A percentile compares a stretch with the other conserved stretches of the same genome.
phyloP scores from a whole-genome alignment of 2,113 vertebrate genomes.

The Hippopotamus amphibius region DNA sequence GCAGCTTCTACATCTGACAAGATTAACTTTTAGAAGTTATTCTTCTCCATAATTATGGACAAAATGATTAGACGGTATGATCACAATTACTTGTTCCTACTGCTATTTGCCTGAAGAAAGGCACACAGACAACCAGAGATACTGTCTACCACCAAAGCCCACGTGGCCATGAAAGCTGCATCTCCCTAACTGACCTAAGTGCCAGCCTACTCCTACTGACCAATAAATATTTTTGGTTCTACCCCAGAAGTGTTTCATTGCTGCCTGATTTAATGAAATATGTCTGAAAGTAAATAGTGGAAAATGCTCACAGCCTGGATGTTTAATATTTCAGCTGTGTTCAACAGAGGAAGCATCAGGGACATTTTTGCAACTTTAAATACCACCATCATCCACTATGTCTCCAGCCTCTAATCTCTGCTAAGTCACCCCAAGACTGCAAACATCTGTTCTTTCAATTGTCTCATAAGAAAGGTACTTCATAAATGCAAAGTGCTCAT shows the following conservation, averaged over 20 bases:
- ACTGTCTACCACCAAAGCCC: rapidly evolving
- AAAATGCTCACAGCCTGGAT: not conserved
- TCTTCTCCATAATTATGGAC: not conserved
- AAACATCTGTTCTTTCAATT: conserved; percentile 83
- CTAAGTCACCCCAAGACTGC: conserved; percentile 66
- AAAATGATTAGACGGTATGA: not conserved
- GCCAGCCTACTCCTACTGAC: not conserved
- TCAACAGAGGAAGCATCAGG: conserved; percentile 50
- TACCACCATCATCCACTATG: conserved; percentile 4
- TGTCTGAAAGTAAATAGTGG: conserved; percentile 75
- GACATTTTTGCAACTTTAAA: conserved; percentile 60
- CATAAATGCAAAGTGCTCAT: conserved; percentile 81
- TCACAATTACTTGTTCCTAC: rapidly evolving
- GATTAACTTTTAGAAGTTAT: not conserved
- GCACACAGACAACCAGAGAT: not conserved
- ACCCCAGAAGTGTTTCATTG: conserved; percentile 77
- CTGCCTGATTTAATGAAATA: conserved; percentile 82
- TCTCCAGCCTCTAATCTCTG: conserved; percentile 27
- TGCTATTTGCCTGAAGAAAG: not conserved
- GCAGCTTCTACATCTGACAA: not conserved
- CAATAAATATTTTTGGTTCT: conserved; percentile 50
- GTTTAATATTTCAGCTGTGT: conserved; percentile 1
- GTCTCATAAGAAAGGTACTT: conserved; percentile 82
- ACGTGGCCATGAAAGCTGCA: not conserved
- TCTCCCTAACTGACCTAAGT: conserved; percentile 37